Evolutionary conservation across 35 echinoderm and acorn worm species (phyloP), one percentile per base, ranked within the genome.

Genomic region (Diadema setosum): DNA sequence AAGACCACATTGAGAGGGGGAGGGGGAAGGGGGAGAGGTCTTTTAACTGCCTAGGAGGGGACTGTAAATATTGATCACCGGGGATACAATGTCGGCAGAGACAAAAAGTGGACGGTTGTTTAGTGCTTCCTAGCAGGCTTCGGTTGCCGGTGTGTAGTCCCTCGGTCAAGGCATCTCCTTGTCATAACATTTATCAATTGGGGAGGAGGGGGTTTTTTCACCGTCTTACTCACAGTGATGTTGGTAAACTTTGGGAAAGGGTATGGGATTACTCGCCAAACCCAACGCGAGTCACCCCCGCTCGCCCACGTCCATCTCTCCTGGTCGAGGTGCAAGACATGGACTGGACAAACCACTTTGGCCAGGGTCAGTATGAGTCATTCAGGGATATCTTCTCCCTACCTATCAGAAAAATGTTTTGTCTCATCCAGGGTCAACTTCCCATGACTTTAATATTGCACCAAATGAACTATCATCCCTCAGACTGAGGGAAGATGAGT

Each of bases 51-150:
- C 57, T 59, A 23, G 37, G 23, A 1, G 3, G 37, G 8, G 18
- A 34, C 63, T 16, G 26, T 67, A 26, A 25, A 67, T 67, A 67
- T 67, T 67, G 24, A 34, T 33, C 27, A 34, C n/a, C 30, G 37
- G 63, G 63, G 63, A 67, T 67, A 67, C 63, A 67, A 67, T 67
- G 63, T 67, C 63, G 63, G 63, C 4, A 34, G 63, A 67, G 63
- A 67, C 63, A 67, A 67, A 67, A 34, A 67, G 63, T 33, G 37
- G 63, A 67, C 20, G 25, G 63, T 33, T 67, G 25, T 67, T 26
- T 33, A 34, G 63, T 34, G 24, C 63, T 67, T 67, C 63, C 63
- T 67, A 34, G 63, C 37, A 34, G 63, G 30, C 27, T 67, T 34
- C 63, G 3, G 18, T 67, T 67, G 63, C 63, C n/a, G 37, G 63